Evolutionary conservation across 1,140 invertebrate species (phyloP).

Genomic region (Rhopalosiphum padi): DNA sequence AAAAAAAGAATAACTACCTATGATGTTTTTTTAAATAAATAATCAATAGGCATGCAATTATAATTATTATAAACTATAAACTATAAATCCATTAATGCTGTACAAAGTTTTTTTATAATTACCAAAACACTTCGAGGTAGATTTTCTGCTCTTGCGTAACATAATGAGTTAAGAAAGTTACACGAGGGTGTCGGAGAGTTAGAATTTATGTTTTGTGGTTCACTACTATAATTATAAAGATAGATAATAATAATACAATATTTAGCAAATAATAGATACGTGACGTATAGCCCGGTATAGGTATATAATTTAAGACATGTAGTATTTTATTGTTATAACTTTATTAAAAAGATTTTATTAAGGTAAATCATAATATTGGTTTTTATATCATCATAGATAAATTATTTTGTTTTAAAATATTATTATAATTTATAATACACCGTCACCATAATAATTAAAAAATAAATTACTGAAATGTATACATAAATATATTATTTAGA

Average conservation of each 20-base stretch:
- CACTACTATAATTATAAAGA: not conserved
- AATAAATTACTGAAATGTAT: not conserved
- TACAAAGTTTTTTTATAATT: constrained; percentile 27
- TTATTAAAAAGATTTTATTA: not conserved
- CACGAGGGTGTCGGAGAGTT: constrained; percentile 59
- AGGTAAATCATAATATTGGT: not conserved
- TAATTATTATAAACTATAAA: not conserved
- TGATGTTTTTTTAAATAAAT: not conserved
- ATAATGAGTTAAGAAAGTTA: constrained; percentile 61
- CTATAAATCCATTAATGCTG: not conserved
- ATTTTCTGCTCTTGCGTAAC: constrained; percentile 61
- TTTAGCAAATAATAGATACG: not conserved
- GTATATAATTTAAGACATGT: not conserved
- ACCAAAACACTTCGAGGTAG: constrained; percentile 60
- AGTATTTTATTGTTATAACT: not conserved
- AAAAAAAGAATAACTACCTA: not conserved
- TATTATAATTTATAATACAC: not conserved
- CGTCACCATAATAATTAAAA: not conserved
- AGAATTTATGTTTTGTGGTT: constrained; percentile 10
- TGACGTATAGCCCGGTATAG: too few relatives aligned
- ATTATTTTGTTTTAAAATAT: not conserved
- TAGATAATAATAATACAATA: not conserved
- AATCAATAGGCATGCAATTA: not conserved
- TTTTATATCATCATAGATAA: not conserved
- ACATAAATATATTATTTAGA: not conserved